phyloP scores from a whole-genome alignment of 2,797 vertebrate genomes.

The Rhinophrynus dorsalis region DNA sequence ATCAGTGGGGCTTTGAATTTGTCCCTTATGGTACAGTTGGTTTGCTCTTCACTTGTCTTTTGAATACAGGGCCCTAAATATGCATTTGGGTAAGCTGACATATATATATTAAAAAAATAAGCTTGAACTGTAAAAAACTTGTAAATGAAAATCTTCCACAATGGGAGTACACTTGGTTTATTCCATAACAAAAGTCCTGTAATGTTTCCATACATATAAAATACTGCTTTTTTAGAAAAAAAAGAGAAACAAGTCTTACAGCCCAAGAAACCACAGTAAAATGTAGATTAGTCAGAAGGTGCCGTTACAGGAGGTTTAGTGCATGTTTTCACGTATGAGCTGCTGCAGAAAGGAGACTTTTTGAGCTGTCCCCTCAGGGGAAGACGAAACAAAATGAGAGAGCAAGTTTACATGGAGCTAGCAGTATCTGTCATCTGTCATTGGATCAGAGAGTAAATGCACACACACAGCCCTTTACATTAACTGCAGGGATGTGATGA shows the following conservation, averaged over 20 bases:
- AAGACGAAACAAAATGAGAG: constrained; percentile 25
- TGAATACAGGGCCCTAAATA: too few species aligned
- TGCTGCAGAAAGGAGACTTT: neutral
- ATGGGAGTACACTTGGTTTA: too few species aligned
- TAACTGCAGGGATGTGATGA: neutral
- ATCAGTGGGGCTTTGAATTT: too few species aligned
- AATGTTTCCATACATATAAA: too few species aligned
- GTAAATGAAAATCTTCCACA: too few species aligned
- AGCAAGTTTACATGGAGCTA: constrained; percentile 27
- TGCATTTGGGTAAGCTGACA: too few species aligned
- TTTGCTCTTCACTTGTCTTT: too few species aligned
- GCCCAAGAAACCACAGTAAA: constrained; percentile 44
- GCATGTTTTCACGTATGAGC: constrained; percentile 20
- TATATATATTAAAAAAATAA: too few species aligned
- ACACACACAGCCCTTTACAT: neutral
- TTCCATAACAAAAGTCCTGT: too few species aligned
- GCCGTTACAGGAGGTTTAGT: constrained; percentile 37
- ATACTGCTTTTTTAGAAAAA: too few species aligned
- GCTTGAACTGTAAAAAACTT: too few species aligned
- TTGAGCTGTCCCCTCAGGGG: neutral
- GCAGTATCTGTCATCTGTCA: constrained; percentile 40
- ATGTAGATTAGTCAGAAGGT: constrained; percentile 54
- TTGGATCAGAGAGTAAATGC: constrained; percentile 27
- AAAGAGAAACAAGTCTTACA: constrained; percentile 36
- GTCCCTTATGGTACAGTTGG: too few species aligned